A percentile compares a stretch with the other conserved stretches of the same genome.
Evolutionary conservation across 2,797 vertebrate genomes (phyloP).

Genomic region (Eulemur albifrons): DNA sequence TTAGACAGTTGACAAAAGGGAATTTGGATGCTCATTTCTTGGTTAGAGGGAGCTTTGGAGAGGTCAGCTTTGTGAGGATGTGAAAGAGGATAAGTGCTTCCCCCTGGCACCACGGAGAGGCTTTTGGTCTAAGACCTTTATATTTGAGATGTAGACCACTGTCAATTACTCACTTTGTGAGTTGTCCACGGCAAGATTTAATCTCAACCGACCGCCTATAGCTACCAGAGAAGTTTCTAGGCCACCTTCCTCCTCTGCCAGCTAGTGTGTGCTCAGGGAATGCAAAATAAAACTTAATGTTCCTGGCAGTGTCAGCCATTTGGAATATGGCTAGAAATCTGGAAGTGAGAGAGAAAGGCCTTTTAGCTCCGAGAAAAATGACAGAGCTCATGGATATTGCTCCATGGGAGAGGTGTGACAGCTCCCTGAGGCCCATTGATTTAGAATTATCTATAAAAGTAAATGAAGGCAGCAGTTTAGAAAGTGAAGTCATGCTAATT

Average conservation of each 20-base stretch:
- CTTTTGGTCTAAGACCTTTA: background rate
- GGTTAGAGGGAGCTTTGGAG: background rate
- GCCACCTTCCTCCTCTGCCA: background rate
- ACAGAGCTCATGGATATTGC: background rate
- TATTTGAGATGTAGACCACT: background rate
- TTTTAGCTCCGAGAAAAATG: background rate
- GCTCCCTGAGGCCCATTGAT: background rate
- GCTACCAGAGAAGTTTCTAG: conserved; percentile 17
- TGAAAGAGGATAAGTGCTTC: background rate
- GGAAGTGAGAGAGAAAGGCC: background rate
- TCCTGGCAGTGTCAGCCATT: background rate
- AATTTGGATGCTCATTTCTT: background rate
- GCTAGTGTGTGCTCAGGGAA: background rate
- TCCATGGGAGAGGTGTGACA: background rate
- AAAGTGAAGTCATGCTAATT: conserved; percentile 45
- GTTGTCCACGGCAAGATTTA: background rate
- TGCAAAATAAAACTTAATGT: background rate
- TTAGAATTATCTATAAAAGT: conserved; percentile 16
- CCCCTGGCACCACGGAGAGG: background rate
- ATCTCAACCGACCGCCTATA: background rate
- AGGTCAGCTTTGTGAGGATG: background rate
- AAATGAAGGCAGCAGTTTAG: conserved; percentile 14
- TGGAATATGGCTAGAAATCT: background rate
- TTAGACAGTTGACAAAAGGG: background rate
- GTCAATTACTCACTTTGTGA: background rate